Evolutionary conservation across 2,113 vertebrate genomes (phyloP), one percentile per base, ranked within the genome.

Genomic region (Neogale vison): DNA sequence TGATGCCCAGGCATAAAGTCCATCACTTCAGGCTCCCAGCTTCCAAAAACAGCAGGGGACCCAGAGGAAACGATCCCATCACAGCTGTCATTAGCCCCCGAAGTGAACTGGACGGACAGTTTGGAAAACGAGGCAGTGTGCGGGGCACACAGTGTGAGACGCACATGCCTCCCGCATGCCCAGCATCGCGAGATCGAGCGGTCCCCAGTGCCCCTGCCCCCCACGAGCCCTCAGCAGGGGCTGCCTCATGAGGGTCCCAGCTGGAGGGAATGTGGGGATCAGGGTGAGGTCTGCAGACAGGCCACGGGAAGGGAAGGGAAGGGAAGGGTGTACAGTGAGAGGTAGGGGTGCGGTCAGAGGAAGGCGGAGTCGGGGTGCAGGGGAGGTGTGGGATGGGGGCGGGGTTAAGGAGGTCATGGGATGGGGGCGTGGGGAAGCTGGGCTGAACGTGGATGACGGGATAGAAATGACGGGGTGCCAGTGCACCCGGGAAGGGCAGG

Each of bases 81-180:
- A 31, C 45, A 50, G 23, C 47, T 24, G 50, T 36, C 71, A 71
- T 57, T 17, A n/a, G 57, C 31, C 45, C 23, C 50, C 71, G 76
- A 77, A n/a, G 52, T 42, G 39, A 71, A 29, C 61, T 20, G 31
- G n/a, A 15, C 61, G 71, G 12, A 36, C 20, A 29, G n/a, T 61
- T 76, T 11, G 36, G 34, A n/a, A 71, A 69, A 74, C 5, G 42
- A 34, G 2, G 50, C 1, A 1, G 24, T 0, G 2, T 6, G 3
- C 7, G 3, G 1, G 45, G 65, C 24, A 29, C n/a, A 36, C 52
- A 55, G 17, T 55, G 52, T 55, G 34, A 67, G 42, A 34, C 3
- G 52, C 7, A 6, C 20, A 0, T 26, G 36, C 61, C 80, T 71
- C 65, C 26, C 4, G 4, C 26, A 45, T 57, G n/a, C 39, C 50